Conservation (phyloP, 2,113 vertebrate species). For the Scophthalmus maximus region DNA sequence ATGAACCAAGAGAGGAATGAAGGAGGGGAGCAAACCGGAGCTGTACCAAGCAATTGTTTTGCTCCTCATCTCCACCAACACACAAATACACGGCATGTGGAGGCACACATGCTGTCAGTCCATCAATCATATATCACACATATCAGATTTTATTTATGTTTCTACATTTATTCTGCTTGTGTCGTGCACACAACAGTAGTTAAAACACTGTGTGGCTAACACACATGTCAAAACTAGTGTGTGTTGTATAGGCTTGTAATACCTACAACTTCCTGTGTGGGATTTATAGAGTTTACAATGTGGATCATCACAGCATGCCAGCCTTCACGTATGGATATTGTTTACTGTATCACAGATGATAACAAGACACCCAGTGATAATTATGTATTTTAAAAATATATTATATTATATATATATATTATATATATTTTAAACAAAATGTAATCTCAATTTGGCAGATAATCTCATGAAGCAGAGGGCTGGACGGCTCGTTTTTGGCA, state of each 20-base stretch:
- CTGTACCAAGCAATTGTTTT: slow-evolving; percentile 51
- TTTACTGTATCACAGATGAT: slow-evolving; percentile 2
- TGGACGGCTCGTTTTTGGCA: not conserved
- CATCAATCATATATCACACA: slow-evolving; percentile 40
- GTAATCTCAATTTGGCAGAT: not conserved
- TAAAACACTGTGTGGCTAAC: slow-evolving; percentile 40
- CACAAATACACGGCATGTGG: slow-evolving; percentile 36
- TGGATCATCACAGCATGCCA: slow-evolving; percentile 39
- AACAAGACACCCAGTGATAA: slow-evolving; percentile 15
- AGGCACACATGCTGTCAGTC: slow-evolving; percentile 20
- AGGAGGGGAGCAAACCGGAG: slow-evolving; percentile 34
- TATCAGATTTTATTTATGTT: slow-evolving; percentile 52
- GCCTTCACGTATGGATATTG: slow-evolving; percentile 26
- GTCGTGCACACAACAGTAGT: slow-evolving; percentile 43
- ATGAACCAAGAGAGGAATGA: slow-evolving; percentile 64
- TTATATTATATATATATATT: no score
- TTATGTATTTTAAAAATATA: no score
- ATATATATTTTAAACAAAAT: no score
- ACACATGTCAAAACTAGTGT: slow-evolving; percentile 58
- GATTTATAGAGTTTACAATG: not conserved
- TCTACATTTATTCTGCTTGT: slow-evolving; percentile 52
- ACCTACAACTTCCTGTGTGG: slow-evolving; percentile 56
- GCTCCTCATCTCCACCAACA: slow-evolving; percentile 37
- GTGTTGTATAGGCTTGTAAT: slow-evolving; percentile 45
- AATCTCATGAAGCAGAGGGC: not conserved